Conservation (phyloP, 2,797 vertebrate genomes). For the Phataginus tetradactyla region DNA sequence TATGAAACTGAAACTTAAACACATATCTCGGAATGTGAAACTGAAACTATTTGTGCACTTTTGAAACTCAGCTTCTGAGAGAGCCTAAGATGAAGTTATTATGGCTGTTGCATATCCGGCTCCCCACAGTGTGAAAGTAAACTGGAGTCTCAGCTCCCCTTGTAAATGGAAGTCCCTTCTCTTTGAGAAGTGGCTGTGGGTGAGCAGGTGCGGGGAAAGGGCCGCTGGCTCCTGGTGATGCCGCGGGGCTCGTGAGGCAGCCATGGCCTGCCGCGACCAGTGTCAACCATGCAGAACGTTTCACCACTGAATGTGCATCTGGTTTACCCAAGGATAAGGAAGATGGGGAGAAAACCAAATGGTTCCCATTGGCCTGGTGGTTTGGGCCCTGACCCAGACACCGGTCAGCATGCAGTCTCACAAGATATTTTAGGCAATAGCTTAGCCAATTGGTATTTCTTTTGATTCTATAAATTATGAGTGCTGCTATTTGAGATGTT, state of each 20-base stretch:
- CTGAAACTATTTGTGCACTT: too few species aligned
- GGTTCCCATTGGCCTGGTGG: neutral
- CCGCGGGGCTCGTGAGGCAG: neutral
- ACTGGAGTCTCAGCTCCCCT: fast-evolving
- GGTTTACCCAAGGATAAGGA: neutral
- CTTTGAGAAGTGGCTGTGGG: neutral
- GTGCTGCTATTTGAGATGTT: neutral
- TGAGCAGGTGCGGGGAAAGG: neutral
- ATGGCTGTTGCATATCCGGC: too few species aligned
- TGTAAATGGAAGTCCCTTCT: neutral
- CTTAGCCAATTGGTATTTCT: neutral
- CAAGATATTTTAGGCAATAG: too few species aligned
- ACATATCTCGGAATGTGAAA: too few species aligned
- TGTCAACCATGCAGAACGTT: neutral
- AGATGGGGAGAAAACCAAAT: neutral
- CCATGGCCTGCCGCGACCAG: too few species aligned
- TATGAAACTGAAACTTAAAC: too few species aligned
- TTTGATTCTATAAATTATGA: neutral
- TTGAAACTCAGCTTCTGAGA: too few species aligned
- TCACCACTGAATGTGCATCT: neutral
- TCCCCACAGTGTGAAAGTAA: neutral
- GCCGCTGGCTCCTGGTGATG: neutral
- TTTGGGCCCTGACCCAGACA: fast-evolving
- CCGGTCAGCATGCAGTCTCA: fast-evolving
- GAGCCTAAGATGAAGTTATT: too few species aligned